phyloP scores from a whole-genome alignment of 2,113 vertebrate genomes.

The Xiphorhynchus elegans region DNA sequence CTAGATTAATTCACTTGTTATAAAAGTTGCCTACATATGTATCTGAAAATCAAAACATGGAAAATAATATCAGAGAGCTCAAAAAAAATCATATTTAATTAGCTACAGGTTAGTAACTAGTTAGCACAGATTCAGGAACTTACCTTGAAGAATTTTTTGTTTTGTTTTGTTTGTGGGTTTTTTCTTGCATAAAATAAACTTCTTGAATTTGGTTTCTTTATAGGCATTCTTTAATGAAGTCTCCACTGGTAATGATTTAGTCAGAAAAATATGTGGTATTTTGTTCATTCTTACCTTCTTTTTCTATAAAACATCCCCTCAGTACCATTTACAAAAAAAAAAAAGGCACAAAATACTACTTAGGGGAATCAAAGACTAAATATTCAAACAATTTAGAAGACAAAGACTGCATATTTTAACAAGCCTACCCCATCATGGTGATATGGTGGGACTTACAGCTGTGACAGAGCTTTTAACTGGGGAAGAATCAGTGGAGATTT shows the following conservation, averaged over 20 bases:
- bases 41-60: conserved; percentile 20
- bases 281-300: neutral
- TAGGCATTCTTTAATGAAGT: neutral
- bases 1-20: conserved; percentile 1
- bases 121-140: neutral
- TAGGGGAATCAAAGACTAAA: neutral
- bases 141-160: neutral
- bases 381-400: neutral
- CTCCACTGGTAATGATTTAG: neutral
- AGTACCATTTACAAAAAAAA: neutral
- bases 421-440: neutral
- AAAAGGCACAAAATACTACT: neutral
- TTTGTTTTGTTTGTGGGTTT: neutral
- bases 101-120: neutral
- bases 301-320: neutral
- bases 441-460: conserved; percentile 11
- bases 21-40: neutral
- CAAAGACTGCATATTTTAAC: neutral
- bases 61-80: neutral
- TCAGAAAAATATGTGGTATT: neutral
- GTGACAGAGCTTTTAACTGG: neutral
- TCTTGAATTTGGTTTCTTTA: neutral
- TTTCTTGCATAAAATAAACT: neutral
- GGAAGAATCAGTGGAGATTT: neutral
- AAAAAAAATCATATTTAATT: neutral